Evolutionary conservation across 2,888 invertebrate genomes (phyloP).

Genomic region (Cantharis rustica): DNA sequence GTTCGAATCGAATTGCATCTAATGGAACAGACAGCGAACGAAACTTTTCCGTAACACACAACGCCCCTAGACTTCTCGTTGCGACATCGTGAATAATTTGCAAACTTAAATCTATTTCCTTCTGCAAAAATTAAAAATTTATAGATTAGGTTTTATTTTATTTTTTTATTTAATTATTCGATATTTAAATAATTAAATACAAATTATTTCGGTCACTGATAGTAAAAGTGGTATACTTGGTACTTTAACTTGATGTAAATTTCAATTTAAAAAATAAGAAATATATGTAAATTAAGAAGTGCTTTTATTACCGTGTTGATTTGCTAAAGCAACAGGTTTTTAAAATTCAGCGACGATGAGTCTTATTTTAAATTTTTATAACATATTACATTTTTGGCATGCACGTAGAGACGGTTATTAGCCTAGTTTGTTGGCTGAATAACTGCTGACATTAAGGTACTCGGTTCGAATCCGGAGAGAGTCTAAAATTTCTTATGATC

Average conservation of each 20-base stretch:
- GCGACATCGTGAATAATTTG: conserved; percentile 77
- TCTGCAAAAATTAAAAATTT: conserved; percentile 42
- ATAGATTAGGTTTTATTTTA: not conserved
- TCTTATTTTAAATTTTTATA: not conserved
- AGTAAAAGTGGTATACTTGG: no score
- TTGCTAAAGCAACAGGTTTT: conserved; percentile 22
- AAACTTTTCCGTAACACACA: conserved; percentile 74
- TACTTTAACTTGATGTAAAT: not conserved
- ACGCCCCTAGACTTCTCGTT: conserved; percentile 70
- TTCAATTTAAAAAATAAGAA: not conserved
- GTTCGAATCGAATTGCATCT: conserved; percentile 73
- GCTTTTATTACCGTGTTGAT: conserved; percentile 10
- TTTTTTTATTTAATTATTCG: no score
- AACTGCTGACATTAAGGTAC: no score
- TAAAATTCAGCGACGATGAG: not conserved
- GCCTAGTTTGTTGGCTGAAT: no score
- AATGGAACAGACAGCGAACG: conserved; percentile 71
- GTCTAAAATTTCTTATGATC: no score
- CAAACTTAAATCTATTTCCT: conserved; percentile 56
- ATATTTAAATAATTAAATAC: no score
- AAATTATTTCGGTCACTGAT: no score
- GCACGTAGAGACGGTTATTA: no score
- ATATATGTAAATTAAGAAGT: conserved; percentile 9
- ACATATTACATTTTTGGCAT: not conserved
- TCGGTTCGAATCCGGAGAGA: no score